phyloP scores from a whole-genome alignment of 2,797 vertebrate species.

The Rhabdomys pumilio region DNA sequence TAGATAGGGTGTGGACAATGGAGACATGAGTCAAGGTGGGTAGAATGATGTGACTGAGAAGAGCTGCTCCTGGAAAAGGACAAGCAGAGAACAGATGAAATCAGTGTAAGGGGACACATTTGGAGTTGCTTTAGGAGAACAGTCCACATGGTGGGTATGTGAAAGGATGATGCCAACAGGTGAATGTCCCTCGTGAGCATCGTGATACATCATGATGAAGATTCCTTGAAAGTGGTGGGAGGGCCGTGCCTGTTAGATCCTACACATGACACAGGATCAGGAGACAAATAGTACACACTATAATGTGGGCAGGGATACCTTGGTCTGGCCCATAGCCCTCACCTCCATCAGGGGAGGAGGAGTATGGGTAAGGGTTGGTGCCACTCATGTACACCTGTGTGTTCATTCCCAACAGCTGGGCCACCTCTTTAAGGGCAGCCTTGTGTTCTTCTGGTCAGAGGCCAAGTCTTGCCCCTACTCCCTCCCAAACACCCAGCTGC shows the following conservation, averaged over 20 bases:
- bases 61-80: background rate
- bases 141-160: background rate
- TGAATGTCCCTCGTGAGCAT: background rate
- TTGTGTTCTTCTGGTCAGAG: slow-evolving; percentile 75
- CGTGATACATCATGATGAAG: background rate
- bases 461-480: slow-evolving; percentile 63
- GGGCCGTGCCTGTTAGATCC: background rate
- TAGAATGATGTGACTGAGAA: background rate
- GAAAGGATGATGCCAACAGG: background rate
- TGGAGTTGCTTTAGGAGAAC: background rate
- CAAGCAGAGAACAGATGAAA: background rate
- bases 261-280: background rate
- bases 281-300: background rate
- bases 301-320: slow-evolving; percentile 16
- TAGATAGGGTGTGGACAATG: background rate
- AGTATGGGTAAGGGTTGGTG: background rate
- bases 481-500: slow-evolving; percentile 74
- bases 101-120: background rate
- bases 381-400: slow-evolving; percentile 60
- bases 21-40: background rate
- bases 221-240: background rate
- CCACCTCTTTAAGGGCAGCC: slow-evolving; percentile 70
- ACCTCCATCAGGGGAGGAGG: slow-evolving; percentile 19
- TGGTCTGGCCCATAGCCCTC: slow-evolving; percentile 21
- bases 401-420: slow-evolving; percentile 69